These are phyloP conservation scores for Clupea harengus DNA, from an alignment of 2,113 vertebrate species.

Conservation along the genomic window DNA sequence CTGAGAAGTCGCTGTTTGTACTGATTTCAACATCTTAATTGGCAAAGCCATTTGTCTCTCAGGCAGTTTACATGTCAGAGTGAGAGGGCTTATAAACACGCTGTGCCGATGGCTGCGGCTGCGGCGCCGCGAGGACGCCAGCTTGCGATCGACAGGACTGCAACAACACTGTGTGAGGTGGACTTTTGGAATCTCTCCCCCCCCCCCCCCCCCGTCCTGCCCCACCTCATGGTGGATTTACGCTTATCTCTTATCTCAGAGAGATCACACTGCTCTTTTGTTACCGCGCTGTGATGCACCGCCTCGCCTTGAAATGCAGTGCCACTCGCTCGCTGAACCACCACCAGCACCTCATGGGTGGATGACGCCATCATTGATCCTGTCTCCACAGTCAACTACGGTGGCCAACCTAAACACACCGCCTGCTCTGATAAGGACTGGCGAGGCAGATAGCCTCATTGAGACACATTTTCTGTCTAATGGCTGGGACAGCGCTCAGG, in stretches of 20 bases:
- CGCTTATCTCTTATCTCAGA: neutral
- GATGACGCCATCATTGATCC: neutral
- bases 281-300: neutral
- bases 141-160: conserved; percentile 37
- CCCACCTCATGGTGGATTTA: neutral
- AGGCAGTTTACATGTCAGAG: conserved; percentile 62
- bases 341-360: neutral
- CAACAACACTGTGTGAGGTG: neutral
- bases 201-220: no score
- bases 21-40: conserved; percentile 69
- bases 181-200: neutral
- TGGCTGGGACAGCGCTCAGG: neutral
- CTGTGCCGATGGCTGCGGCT: conserved; percentile 20
- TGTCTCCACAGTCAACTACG: neutral
- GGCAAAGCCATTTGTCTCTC: conserved; percentile 62
- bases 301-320: neutral
- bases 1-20: conserved; percentile 59
- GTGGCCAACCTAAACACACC: neutral
- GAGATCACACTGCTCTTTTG: neutral
- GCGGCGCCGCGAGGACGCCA: conserved; percentile 45
- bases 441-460: no score
- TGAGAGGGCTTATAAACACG: conserved; percentile 56
- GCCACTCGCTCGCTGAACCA: neutral
- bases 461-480: neutral
- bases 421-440: neutral